These are phyloP conservation scores for Pantherophis guttatus DNA, from an alignment of 2,113 vertebrate species.

Conservation along the genomic window DNA sequence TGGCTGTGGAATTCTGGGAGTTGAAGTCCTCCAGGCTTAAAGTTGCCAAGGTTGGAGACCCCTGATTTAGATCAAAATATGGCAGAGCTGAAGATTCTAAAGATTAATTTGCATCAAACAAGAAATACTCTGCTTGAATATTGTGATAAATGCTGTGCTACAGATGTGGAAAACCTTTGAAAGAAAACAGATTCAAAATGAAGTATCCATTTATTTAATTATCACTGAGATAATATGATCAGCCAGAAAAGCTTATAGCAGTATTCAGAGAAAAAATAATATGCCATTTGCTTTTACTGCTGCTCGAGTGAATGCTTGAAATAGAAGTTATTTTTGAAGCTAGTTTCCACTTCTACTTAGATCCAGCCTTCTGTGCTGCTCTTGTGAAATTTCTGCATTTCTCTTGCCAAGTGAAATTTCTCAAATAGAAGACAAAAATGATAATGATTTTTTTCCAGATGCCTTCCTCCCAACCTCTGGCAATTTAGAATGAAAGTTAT, in stretches of 20 bases:
- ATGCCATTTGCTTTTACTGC: background rate
- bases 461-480: background rate
- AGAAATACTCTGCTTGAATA: background rate
- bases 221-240: background rate
- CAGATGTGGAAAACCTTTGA: background rate
- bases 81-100: background rate
- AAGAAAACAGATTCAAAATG: background rate
- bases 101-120: background rate
- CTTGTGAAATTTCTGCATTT: background rate
- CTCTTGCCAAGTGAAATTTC: background rate
- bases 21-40: too few species aligned
- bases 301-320: background rate
- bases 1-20: too few species aligned
- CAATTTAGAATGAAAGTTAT: background rate
- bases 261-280: background rate
- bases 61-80: background rate
- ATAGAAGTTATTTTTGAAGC: background rate
- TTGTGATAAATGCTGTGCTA: background rate
- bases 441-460: background rate
- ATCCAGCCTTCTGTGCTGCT: background rate
- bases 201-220: background rate
- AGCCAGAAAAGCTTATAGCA: background rate
- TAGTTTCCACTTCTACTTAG: background rate
- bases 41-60: too few species aligned
- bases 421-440: background rate